These are phyloP conservation scores for Tetraodon nigroviridis DNA, from an alignment of 2,113 vertebrate species.

Conservation along the genomic window DNA sequence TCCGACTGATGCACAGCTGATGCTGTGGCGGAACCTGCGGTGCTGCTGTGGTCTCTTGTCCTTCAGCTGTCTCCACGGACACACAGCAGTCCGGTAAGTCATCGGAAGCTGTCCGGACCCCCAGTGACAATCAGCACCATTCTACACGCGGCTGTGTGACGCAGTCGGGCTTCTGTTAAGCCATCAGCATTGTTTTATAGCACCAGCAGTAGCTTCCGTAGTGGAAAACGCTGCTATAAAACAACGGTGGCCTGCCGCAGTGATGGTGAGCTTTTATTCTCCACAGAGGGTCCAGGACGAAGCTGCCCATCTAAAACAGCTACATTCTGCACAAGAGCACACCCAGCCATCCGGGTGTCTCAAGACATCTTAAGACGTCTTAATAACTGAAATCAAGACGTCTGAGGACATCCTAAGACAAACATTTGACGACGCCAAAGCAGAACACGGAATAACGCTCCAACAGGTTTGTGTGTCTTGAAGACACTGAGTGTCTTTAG, in stretches of 20 bases:
- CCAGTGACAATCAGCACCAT: slow-evolving; percentile 9
- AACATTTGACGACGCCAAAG: no score
- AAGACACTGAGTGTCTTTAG: no score
- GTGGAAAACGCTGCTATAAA: background rate
- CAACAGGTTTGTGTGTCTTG: no score
- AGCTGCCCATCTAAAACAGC: background rate
- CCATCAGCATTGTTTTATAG: slow-evolving; percentile 15
- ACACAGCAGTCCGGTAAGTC: slow-evolving; percentile 33
- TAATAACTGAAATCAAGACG: no score
- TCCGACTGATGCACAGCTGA: slow-evolving; percentile 10
- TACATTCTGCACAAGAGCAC: no score
- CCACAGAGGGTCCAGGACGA: background rate
- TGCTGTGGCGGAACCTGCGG: slow-evolving; percentile 21
- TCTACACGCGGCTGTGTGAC: slow-evolving; percentile 15
- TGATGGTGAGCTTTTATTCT: background rate
- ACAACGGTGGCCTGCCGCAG: background rate
- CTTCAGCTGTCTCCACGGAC: slow-evolving; percentile 14
- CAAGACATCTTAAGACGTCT: no score
- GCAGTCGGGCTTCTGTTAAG: slow-evolving; percentile 16
- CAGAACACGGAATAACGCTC: no score
- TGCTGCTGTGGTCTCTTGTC: slow-evolving; percentile 15
- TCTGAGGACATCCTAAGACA: no score
- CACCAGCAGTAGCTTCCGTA: background rate
- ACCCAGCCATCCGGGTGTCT: no score
- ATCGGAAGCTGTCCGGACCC: slow-evolving; percentile 15